phyloP scores from a whole-genome alignment of 2,888 invertebrate genomes.

The Amblyteles armatorius region DNA sequence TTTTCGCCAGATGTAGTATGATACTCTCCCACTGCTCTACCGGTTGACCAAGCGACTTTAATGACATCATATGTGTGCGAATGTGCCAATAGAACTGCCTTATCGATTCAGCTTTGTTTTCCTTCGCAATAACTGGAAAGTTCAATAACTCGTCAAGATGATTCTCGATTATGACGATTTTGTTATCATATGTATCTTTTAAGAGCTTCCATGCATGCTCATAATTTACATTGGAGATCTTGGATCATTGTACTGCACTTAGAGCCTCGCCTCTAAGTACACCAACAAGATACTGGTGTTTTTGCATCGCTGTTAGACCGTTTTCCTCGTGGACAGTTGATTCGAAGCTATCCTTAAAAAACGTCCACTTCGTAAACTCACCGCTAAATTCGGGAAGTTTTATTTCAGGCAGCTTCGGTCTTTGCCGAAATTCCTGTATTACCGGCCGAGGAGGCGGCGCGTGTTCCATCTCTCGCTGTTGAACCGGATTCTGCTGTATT shows the following conservation, averaged over 20 bases:
- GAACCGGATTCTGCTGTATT: not conserved
- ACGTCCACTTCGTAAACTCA: slow-evolving; percentile 52
- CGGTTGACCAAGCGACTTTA: slow-evolving; percentile 69
- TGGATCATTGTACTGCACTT: slow-evolving; percentile 38
- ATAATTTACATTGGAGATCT: slow-evolving; percentile 52
- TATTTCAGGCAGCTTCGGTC: slow-evolving; percentile 42
- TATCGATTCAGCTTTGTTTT: slow-evolving; percentile 54
- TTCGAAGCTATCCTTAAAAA: slow-evolving; percentile 58
- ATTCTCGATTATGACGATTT: slow-evolving; percentile 66
- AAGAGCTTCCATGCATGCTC: slow-evolving; percentile 52
- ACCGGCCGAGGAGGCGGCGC: not conserved
- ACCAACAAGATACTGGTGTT: slow-evolving; percentile 60
- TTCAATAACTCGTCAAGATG: slow-evolving; percentile 67
- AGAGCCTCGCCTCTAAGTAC: slow-evolving; percentile 48
- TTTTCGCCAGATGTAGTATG: no score
- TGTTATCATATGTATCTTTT: slow-evolving; percentile 67
- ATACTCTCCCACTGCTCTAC: slow-evolving; percentile 72
- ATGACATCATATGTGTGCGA: slow-evolving; percentile 57
- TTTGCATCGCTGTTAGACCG: slow-evolving; percentile 48
- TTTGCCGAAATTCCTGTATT: not conserved
- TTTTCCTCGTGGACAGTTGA: slow-evolving; percentile 35
- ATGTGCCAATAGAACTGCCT: slow-evolving; percentile 63
- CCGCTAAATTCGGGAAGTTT: slow-evolving; percentile 50
- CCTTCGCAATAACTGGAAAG: slow-evolving; percentile 57
- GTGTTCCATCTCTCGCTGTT: not conserved